Evolutionary conservation across 1,140 invertebrate genomes (phyloP), one percentile per base, ranked within the genome.

Genomic region (Charaxes varanes): DNA sequence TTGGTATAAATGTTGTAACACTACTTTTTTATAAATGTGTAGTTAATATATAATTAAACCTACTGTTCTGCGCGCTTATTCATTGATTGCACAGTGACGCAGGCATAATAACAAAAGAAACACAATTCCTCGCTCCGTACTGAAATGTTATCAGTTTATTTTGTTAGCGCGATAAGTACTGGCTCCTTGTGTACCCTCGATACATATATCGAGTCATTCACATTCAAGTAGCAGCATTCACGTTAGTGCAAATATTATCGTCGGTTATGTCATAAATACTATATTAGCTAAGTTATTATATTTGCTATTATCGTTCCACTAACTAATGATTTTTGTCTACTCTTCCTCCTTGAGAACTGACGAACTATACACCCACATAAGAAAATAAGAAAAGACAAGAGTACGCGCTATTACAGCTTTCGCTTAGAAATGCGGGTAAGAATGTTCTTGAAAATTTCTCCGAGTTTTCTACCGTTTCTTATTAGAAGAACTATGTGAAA

Each of bases 181-280:
- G 34, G 44, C 47, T 62, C 55, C 60, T 62, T 70, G 38, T 62
- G 17, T 43, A 34, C 27, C 23, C 42, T 33, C 40, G 37, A 53
- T 55, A 32, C 36, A 41, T 45, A 40, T 70, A 72, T 70, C 66
- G 34, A 42, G 32, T 13, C 24, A 34, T 41, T 55, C 38, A 42
- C 40, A 60, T 62, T 66, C 43, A n/a, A n/a, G n/a, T n/a, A n/a
- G n/a, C n/a, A n/a, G n/a, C n/a, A 56, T 52, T 33, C 26, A 24
- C 44, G 49, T 36, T 46, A 27, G 30, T 26, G 31, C 43, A 51
- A 59, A 69, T 69, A 69, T 55, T 33, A 24, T 30, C 22, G 36
- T 51, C 53, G 55, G 35, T 42, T 59, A 30, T 42, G 22, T 50
- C 36, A 41, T n/a, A 36, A 30, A 31, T 42, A 34, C 30, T 27